Percentiles rank a stretch among this genome's conserved stretches.
Conservation (phyloP, 2,888 invertebrate species). For the Diaphora mendica region DNA sequence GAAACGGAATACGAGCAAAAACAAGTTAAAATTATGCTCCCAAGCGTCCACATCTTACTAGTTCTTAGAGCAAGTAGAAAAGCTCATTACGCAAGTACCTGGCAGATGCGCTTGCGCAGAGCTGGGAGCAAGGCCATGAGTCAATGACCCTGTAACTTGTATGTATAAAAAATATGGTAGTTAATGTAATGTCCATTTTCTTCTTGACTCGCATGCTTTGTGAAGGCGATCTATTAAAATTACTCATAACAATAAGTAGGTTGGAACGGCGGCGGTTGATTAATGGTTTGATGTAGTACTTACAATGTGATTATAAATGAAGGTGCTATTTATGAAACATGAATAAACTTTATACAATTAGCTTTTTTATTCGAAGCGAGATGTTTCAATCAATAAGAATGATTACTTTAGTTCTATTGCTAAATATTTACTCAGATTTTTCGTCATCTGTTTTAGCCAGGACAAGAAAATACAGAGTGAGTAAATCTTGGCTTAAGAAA, state of each 20-base stretch:
- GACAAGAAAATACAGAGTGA: not conserved
- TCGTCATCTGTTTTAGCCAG: not conserved
- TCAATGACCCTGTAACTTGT: conserved; percentile 40
- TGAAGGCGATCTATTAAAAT: conserved; percentile 17
- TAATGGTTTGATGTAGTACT: conserved; percentile 8
- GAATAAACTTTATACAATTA: not conserved
- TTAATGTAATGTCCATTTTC: conserved; percentile 38
- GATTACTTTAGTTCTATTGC: not conserved
- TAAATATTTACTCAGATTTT: not conserved
- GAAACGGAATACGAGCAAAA: conserved; percentile 3
- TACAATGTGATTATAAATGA: not conserved
- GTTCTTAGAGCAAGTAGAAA: conserved; percentile 28
- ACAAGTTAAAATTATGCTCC: conserved; percentile 11
- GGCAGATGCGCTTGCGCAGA: conserved; percentile 41
- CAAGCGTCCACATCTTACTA: not conserved
- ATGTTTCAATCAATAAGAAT: not conserved
- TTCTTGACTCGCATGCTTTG: conserved; percentile 20
- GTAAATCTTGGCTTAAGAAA: not conserved
- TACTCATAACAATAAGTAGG: conserved; percentile 16
- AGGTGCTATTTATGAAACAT: not conserved
- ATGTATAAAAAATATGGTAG: conserved; percentile 40
- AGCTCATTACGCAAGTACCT: conserved; percentile 48
- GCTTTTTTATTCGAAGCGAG: not conserved
- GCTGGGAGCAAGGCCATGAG: conserved; percentile 47
- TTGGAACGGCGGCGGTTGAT: conserved; percentile 8